Evolutionary conservation across 2,888 invertebrate genomes (phyloP).

Genomic region (Notocelia uddmanniana): DNA sequence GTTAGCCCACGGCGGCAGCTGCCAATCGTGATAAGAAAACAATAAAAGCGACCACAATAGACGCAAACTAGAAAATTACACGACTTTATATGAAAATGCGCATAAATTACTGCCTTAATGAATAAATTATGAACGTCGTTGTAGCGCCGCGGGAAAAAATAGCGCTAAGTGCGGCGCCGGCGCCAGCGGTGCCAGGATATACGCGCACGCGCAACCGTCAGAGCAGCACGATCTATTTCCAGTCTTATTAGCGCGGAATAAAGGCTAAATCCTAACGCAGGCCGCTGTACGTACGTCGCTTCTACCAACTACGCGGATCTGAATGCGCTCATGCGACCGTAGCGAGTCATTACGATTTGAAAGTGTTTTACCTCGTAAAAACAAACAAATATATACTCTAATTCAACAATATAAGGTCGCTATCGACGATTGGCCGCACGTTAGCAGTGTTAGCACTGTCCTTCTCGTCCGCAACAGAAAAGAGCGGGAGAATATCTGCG

Average conservation of each 20-base stretch:
- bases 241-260: slow-evolving; percentile 56
- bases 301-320: slow-evolving; percentile 57
- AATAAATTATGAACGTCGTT: slow-evolving; percentile 79
- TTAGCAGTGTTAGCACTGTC: slow-evolving; percentile 55
- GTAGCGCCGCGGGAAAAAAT: slow-evolving; percentile 79
- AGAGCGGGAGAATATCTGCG: slow-evolving; percentile 73
- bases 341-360: slow-evolving; percentile 81
- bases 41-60: slow-evolving; percentile 69
- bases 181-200: slow-evolving; percentile 80
- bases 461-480: slow-evolving; percentile 60
- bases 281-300: slow-evolving; percentile 62
- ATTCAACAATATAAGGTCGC: slow-evolving; percentile 65
- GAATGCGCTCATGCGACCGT: slow-evolving; percentile 85
- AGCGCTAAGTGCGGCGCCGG: slow-evolving; percentile 81
- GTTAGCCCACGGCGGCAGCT: slow-evolving; percentile 34
- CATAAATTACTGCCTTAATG: slow-evolving; percentile 80
- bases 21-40: slow-evolving; percentile 59
- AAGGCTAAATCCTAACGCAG: slow-evolving; percentile 53
- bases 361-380: slow-evolving; percentile 66
- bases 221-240: slow-evolving; percentile 55
- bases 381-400: slow-evolving; percentile 73
- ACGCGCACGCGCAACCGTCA: slow-evolving; percentile 67
- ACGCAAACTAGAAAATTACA: slow-evolving; percentile 74
- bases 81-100: slow-evolving; percentile 62
- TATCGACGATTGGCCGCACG: slow-evolving; percentile 57